Evolutionary conservation across 2,888 invertebrate species (phyloP).

Genomic region (Noctua janthina): DNA sequence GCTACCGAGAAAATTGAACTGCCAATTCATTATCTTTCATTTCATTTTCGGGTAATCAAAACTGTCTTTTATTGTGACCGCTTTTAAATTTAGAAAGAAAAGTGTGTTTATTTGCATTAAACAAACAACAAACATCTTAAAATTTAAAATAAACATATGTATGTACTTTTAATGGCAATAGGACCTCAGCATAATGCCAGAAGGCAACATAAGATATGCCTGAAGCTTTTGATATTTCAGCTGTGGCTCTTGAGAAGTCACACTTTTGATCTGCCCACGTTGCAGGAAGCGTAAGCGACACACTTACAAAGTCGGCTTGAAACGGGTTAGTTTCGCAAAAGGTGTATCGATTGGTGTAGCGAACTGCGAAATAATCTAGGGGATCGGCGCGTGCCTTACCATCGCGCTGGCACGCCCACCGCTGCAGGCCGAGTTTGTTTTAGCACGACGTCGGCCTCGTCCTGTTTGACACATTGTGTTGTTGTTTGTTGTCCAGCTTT

Average conservation of each 20-base stretch:
- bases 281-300: conserved; percentile 48
- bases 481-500: background rate
- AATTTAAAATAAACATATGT: background rate
- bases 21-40: no score
- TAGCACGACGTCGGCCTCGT: conserved; percentile 73
- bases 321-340: conserved; percentile 62
- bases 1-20: background rate
- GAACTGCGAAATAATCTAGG: conserved; percentile 71
- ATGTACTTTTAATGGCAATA: background rate
- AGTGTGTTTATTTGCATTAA: background rate
- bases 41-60: no score
- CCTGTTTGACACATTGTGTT: conserved; percentile 39
- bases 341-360: conserved; percentile 67
- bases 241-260: background rate
- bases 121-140: background rate
- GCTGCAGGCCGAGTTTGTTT: conserved; percentile 85
- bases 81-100: background rate
- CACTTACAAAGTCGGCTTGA: conserved; percentile 38
- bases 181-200: background rate
- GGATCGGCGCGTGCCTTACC: conserved; percentile 84
- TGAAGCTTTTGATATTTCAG: background rate
- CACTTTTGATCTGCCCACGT: conserved; percentile 2
- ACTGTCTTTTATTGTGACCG: background rate
- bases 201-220: background rate
- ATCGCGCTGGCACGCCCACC: conserved; percentile 77